Evolutionary conservation across 2,888 invertebrate genomes (phyloP).

Genomic region (Chymomyza caudatula): DNA sequence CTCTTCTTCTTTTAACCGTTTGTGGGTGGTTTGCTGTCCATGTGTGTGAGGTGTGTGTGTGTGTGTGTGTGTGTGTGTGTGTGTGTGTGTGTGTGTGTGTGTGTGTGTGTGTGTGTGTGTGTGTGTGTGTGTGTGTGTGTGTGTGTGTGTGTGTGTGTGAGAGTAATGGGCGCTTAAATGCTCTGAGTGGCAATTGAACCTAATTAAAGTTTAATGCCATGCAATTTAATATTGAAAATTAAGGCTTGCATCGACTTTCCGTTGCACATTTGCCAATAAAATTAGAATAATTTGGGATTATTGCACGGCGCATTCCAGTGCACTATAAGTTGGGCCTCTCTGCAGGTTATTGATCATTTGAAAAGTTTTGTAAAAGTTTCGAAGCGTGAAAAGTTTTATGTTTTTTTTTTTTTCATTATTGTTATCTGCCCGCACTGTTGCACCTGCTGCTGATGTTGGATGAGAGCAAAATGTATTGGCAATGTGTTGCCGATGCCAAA

Average conservation of each 20-base stretch:
- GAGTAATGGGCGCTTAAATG: conserved; percentile 1
- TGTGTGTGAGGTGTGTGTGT: no score
- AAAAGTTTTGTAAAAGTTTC: conserved; percentile 13
- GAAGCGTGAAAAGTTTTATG: background rate
- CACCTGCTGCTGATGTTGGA: conserved; percentile 52
- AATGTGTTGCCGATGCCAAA: conserved; percentile 70
- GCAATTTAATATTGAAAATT: conserved; percentile 62
- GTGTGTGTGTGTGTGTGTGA: background rate
- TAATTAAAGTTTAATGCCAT: conserved; percentile 58
- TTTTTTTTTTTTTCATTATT: conserved; percentile 5
- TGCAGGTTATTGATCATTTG: conserved; percentile 12
- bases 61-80: background rate
- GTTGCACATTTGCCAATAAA: conserved; percentile 48
- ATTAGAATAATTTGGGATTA: conserved; percentile 56
- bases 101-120: background rate
- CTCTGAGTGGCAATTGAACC: conserved; percentile 24
- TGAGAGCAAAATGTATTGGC: conserved; percentile 57
- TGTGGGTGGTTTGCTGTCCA: background rate
- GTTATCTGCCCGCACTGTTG: conserved; percentile 25
- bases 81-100: background rate
- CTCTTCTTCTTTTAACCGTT: conserved; percentile 24
- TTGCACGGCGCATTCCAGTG: conserved; percentile 5
- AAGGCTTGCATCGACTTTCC: conserved; percentile 55
- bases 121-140: conserved; percentile 22
- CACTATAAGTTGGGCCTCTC: background rate